Evolutionary conservation across 2,888 invertebrate genomes (phyloP), one percentile per base, ranked within the genome.

Genomic region (Pecten maximus): DNA sequence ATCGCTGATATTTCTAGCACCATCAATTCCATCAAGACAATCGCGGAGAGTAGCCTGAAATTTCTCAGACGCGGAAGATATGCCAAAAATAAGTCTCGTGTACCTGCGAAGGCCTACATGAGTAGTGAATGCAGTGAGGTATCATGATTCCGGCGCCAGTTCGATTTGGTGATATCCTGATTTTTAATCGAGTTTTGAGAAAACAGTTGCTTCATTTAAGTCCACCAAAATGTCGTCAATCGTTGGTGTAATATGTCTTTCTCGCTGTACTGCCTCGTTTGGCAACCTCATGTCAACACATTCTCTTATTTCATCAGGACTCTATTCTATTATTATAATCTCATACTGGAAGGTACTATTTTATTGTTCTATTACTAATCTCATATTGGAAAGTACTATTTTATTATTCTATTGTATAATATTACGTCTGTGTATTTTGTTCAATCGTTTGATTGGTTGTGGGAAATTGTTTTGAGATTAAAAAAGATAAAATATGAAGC

Each of bases 261-360:
- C 92, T 28, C 94, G 60, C 48, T 91, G 60, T 28, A 94, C 92
- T 0, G 94, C 94, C 44, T 90, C 91, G 87, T 94, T 94, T 6
- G 93, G 88, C 88, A 90, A 88, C 40, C 92, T 88, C 94, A 94
- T n/a, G 74, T 94, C 94, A 2, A 94, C 92, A 89, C 94, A 94
- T 10, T 95, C 87, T 40, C 94, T 28, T 10, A 94, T 92, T 50
- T 93, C 91, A 6, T 91, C 87, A 2, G 90, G 91, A 35, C 48
- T 88, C 40, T 94, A n/a, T n/a, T n/a, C n/a, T n/a, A n/a, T n/a
- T n/a, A n/a, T n/a, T n/a, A n/a, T n/a, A n/a, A n/a, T n/a, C n/a
- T n/a, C n/a, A n/a, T n/a, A n/a, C n/a, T n/a, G n/a, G n/a, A n/a
- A n/a, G n/a, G n/a, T n/a, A n/a, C n/a, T n/a, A n/a, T n/a, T n/a